A percentile compares a stretch with the other conserved stretches of the same genome.
Conservation (phyloP, 2,797 vertebrate species). For the Siniperca undulata region DNA sequence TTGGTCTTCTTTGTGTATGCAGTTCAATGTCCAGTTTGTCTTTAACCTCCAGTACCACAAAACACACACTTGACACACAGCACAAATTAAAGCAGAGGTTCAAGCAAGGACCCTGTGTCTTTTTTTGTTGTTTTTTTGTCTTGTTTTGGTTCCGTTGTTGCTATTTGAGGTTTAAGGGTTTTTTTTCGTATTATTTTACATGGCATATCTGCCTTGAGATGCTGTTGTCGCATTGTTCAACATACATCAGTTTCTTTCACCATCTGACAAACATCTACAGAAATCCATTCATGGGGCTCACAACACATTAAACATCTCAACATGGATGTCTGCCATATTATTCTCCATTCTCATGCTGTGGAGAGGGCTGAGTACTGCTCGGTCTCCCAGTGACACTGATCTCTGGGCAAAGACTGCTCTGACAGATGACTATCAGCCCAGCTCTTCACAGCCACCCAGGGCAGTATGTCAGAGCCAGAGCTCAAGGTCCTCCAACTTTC, state of each 20-base stretch:
- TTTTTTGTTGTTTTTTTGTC: conserved; percentile 20
- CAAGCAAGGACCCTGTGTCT: conserved; percentile 67
- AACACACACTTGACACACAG: conserved; percentile 63
- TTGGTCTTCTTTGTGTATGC: conserved; percentile 44
- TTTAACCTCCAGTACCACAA: conserved; percentile 68
- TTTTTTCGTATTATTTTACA: conserved; percentile 53
- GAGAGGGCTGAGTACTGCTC: conserved; percentile 39
- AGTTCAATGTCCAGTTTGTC: conserved; percentile 63
- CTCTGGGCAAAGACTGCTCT: conserved; percentile 32
- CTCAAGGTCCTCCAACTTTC: conserved; percentile 24
- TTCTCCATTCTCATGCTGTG: conserved; percentile 45
- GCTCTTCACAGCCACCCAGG: conserved; percentile 45
- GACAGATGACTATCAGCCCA: conserved; percentile 42
- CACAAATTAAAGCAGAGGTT: conserved; percentile 56
- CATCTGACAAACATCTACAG: conserved; percentile 41
- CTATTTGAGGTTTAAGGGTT: conserved; percentile 63
- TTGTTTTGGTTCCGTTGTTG: conserved; percentile 38
- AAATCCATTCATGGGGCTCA: conserved; percentile 49
- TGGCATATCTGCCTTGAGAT: conserved; percentile 43
- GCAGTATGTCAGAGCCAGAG: conserved; percentile 33
- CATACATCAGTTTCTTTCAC: conserved; percentile 41
- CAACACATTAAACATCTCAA: conserved; percentile 38
- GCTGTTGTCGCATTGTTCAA: conserved; percentile 39
- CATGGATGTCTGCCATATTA: conserved; percentile 16
- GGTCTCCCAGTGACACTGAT: conserved; percentile 33